phyloP scores from a whole-genome alignment of 2,113 vertebrate species.

The Pandion haliaetus region DNA sequence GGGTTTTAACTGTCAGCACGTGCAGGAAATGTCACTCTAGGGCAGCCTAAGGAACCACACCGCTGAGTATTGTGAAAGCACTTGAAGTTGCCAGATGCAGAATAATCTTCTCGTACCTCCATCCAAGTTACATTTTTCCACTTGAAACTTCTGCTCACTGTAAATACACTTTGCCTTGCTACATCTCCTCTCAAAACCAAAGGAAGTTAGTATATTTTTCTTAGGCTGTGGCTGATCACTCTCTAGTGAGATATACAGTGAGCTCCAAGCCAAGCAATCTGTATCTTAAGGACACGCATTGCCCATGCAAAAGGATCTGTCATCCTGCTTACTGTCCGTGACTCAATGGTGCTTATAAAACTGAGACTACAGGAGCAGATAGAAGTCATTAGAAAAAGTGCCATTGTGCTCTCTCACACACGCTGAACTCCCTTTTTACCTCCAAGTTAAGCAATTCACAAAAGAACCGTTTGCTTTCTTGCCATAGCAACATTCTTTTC shows the following conservation, averaged over 20 bases:
- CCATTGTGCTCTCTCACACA: background rate
- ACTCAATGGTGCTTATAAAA: constrained; percentile 24
- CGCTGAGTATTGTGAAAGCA: background rate
- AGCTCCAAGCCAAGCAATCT: background rate
- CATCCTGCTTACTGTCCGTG: background rate
- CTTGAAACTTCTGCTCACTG: background rate
- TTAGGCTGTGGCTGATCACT: background rate
- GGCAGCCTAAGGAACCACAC: background rate
- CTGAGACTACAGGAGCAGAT: background rate
- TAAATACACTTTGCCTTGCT: background rate
- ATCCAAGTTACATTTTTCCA: background rate
- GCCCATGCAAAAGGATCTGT: background rate
- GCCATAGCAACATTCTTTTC: background rate
- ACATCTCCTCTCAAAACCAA: background rate
- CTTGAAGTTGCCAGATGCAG: background rate
- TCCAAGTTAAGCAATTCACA: constrained; percentile 28
- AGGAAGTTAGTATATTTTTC: background rate
- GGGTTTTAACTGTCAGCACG: background rate
- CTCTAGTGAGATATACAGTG: background rate
- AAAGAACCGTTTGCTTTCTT: background rate
- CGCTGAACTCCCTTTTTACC: background rate
- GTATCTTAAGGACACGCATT: background rate
- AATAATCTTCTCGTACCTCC: background rate
- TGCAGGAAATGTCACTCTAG: background rate
- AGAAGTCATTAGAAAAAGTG: background rate